Evolutionary conservation across 2,888 invertebrate genomes (phyloP).

Genomic region (Habrosyne pyritoides): DNA sequence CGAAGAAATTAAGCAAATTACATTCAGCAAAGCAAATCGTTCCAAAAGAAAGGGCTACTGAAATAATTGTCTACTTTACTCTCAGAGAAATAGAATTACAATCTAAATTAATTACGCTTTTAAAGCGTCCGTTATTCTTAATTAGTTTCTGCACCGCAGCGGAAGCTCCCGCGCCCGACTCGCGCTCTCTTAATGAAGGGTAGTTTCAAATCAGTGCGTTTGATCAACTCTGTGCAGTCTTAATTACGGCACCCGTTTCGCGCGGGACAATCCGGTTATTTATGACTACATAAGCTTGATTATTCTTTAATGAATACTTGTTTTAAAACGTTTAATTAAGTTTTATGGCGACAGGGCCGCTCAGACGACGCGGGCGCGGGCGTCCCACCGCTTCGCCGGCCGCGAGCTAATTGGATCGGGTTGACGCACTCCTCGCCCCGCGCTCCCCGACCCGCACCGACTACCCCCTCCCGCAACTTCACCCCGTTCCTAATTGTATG

Average conservation of each 20-base stretch:
- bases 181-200: slow-evolving; percentile 82
- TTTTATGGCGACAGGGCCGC: slow-evolving; percentile 83
- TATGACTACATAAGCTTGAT: slow-evolving; percentile 85
- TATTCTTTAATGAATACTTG: slow-evolving; percentile 85
- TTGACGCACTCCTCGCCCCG: slow-evolving; percentile 72
- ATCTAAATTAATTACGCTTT: slow-evolving; percentile 84
- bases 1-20: slow-evolving; percentile 80
- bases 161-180: slow-evolving; percentile 72
- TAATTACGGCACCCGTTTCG: slow-evolving; percentile 82
- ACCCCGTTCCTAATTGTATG: slow-evolving; percentile 80
- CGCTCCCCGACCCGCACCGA: slow-evolving; percentile 46
- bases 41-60: slow-evolving; percentile 81
- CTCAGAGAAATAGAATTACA: slow-evolving; percentile 83
- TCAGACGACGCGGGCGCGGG: slow-evolving; percentile 62
- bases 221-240: slow-evolving; percentile 84
- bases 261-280: slow-evolving; percentile 84
- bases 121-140: slow-evolving; percentile 84
- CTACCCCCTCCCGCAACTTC: slow-evolving; percentile 47
- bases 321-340: slow-evolving; percentile 85
- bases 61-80: slow-evolving; percentile 83
- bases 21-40: slow-evolving; percentile 77
- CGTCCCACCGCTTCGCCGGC: slow-evolving; percentile 80
- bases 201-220: slow-evolving; percentile 84
- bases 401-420: slow-evolving; percentile 83
- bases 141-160: slow-evolving; percentile 84